Evolutionary conservation across 2,888 invertebrate genomes (phyloP).

Genomic region (Cephonodes hylas): DNA sequence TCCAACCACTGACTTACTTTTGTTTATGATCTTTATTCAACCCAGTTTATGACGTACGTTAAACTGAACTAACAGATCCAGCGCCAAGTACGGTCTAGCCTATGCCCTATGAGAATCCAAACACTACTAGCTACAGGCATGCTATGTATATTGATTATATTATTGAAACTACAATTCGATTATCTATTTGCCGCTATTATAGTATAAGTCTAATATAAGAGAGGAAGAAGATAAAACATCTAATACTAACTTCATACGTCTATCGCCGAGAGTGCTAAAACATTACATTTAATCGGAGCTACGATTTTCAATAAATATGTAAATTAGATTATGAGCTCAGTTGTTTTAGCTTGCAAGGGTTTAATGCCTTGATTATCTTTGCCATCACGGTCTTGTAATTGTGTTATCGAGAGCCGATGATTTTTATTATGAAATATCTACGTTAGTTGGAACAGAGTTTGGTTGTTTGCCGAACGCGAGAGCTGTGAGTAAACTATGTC

Average conservation of each 20-base stretch:
- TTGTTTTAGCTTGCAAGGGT: slow-evolving; percentile 47
- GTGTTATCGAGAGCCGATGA: slow-evolving; percentile 32
- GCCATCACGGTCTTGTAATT: slow-evolving; percentile 43
- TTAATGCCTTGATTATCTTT: slow-evolving; percentile 47
- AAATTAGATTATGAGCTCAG: slow-evolving; percentile 56
- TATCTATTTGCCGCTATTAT: slow-evolving; percentile 48
- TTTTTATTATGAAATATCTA: slow-evolving; percentile 12
- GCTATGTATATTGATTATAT: slow-evolving; percentile 45
- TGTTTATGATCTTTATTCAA: slow-evolving; percentile 22
- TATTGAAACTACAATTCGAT: slow-evolving; percentile 44
- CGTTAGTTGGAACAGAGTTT: not conserved
- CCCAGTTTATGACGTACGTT: slow-evolving; percentile 5
- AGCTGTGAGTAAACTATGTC: not conserved
- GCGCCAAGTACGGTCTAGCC: slow-evolving; percentile 56
- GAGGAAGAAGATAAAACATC: slow-evolving; percentile 46
- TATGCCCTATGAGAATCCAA: slow-evolving; percentile 64
- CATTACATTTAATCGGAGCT: slow-evolving; percentile 51
- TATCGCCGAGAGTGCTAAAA: slow-evolving; percentile 46
- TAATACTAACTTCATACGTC: slow-evolving; percentile 44
- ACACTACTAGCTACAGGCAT: slow-evolving; percentile 57
- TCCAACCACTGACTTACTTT: slow-evolving; percentile 25
- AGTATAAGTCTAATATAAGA: slow-evolving; percentile 41
- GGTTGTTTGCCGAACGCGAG: not conserved
- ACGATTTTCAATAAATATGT: slow-evolving; percentile 63
- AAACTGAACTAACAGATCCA: not conserved